phyloP scores from a whole-genome alignment of 2,113 vertebrate genomes.

The Clarias magur region DNA sequence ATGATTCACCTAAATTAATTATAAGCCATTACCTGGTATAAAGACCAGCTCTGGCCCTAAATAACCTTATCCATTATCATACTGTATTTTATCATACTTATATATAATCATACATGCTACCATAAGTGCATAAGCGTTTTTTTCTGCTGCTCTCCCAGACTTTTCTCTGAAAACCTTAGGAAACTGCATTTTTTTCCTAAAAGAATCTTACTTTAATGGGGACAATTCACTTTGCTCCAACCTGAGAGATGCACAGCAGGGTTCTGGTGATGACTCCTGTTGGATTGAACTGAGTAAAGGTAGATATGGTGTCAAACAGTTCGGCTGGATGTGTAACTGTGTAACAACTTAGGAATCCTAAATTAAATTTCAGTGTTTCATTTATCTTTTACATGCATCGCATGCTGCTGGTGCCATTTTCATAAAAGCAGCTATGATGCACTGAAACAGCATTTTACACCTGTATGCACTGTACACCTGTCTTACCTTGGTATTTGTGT shows the following conservation, averaged over 20 bases:
- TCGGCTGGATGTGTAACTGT: background rate
- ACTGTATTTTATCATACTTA: too few relatives aligned
- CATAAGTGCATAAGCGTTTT: background rate
- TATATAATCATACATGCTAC: too few relatives aligned
- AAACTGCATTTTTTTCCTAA: background rate
- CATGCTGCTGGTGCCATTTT: background rate
- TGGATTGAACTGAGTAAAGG: background rate
- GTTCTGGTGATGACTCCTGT: background rate
- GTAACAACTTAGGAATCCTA: background rate
- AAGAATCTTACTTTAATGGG: background rate
- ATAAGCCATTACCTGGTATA: too few relatives aligned
- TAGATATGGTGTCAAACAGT: background rate
- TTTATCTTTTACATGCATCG: background rate
- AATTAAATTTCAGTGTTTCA: background rate
- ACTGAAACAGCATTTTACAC: background rate
- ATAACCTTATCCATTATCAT: background rate
- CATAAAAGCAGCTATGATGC: background rate
- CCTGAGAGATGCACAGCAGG: background rate
- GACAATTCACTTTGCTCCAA: background rate
- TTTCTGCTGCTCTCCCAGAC: background rate
- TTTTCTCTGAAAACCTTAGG: background rate
- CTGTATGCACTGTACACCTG: background rate
- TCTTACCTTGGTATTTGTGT: background rate
- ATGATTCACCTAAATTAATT: too few relatives aligned
- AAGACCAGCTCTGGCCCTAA: background rate